Evolutionary conservation across 2,797 vertebrate genomes (phyloP).

Genomic region (Spinus olivaceus): DNA sequence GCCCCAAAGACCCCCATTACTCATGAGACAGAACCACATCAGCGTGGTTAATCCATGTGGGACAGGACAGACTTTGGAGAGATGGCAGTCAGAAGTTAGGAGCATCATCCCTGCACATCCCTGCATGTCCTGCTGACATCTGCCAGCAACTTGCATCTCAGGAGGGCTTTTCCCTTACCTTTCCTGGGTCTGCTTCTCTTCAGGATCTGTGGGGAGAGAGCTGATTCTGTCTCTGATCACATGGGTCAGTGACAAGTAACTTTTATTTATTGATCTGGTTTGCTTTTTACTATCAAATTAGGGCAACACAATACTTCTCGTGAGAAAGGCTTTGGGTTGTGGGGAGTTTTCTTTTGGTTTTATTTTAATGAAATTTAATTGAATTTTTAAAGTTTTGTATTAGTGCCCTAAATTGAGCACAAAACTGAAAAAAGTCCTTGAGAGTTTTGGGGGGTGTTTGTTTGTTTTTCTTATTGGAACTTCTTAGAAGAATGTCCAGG

Average conservation of each 20-base stretch:
- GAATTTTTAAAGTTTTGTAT: not conserved
- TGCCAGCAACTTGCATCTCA: not conserved
- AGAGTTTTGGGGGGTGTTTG: not conserved
- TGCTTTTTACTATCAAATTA: not conserved
- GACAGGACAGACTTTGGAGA: not conserved
- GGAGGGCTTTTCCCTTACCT: not conserved
- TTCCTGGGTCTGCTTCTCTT: not conserved
- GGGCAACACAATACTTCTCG: not conserved
- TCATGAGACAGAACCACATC: not conserved
- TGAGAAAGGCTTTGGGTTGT: not conserved
- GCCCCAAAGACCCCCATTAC: rapidly evolving
- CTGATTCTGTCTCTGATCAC: not conserved
- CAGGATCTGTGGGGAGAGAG: rapidly evolving
- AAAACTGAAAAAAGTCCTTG: not conserved
- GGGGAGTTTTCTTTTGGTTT: not conserved
- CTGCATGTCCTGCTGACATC: not conserved
- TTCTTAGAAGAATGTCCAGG: not conserved
- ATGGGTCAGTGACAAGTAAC: not conserved
- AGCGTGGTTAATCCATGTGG: not conserved
- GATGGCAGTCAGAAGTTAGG: not conserved
- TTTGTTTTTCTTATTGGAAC: not conserved
- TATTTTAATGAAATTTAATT: not conserved
- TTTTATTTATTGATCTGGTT: not conserved
- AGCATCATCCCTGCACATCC: not conserved
- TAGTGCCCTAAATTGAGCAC: not conserved